These are phyloP conservation scores for Phengaris alcon DNA, from an alignment of 2,888 invertebrate genomes.

Conservation along the genomic window DNA sequence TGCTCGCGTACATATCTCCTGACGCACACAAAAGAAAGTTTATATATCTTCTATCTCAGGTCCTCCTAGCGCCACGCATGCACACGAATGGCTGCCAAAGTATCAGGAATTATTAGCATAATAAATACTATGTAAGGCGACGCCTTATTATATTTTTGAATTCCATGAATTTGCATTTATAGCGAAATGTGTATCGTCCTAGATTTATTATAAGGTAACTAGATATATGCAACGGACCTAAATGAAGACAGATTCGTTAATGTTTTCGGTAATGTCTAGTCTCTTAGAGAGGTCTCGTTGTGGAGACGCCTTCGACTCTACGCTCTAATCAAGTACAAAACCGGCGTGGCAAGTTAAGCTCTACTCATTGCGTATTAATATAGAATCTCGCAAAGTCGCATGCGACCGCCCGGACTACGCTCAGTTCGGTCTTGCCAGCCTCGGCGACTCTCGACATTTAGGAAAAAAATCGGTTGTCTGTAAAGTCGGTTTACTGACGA, in stretches of 20 bases:
- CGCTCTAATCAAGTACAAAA: conserved; percentile 71
- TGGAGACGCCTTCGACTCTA: conserved; percentile 51
- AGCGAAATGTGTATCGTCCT: conserved; percentile 77
- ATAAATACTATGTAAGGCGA: conserved; percentile 69
- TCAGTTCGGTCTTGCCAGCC: conserved; percentile 51
- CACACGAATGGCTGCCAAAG: conserved; percentile 30
- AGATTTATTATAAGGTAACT: conserved; percentile 75
- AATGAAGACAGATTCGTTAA: conserved; percentile 60
- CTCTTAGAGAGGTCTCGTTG: conserved; percentile 60
- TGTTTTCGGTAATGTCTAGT: conserved; percentile 73
- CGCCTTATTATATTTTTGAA: conserved; percentile 72
- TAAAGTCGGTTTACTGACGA: too few species aligned
- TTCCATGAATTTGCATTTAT: conserved; percentile 80
- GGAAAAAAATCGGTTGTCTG: too few species aligned
- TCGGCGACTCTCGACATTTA: conserved; percentile 41
- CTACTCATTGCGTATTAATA: conserved; percentile 29
- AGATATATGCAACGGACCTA: conserved; percentile 65
- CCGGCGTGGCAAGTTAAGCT: conserved; percentile 60
- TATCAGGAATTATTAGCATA: conserved; percentile 70
- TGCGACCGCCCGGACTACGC: conserved; percentile 30
- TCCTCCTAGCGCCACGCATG: background rate
- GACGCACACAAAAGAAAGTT: conserved; percentile 5
- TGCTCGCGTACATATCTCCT: background rate
- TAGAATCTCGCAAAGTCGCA: conserved; percentile 41
- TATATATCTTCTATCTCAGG: background rate